Percentiles rank a stretch among this genome's conserved stretches.
phyloP scores from a whole-genome alignment of 2,113 vertebrate genomes.

The Trichomycterus rosablanca region DNA sequence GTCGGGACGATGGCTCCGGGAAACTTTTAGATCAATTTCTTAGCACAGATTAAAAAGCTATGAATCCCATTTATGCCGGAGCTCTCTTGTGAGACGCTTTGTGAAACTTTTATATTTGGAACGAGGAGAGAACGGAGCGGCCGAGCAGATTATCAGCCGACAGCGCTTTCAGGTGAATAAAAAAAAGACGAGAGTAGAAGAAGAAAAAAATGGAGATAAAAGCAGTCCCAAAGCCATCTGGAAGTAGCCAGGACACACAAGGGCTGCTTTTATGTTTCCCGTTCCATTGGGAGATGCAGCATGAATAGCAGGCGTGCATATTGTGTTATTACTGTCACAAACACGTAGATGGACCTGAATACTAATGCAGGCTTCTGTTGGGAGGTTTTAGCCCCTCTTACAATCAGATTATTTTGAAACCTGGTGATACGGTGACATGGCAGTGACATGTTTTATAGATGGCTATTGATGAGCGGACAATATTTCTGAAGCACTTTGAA shows the following conservation, averaged over 20 bases:
- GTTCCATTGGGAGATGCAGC: conserved; percentile 70
- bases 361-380: conserved; percentile 62
- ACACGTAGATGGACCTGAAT: conserved; percentile 68
- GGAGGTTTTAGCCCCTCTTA: conserved; percentile 5
- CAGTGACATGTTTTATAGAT: no score
- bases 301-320: conserved; percentile 70
- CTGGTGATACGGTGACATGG: no score
- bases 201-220: conserved; percentile 59
- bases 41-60: conserved; percentile 73
- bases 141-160: conserved; percentile 70
- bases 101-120: conserved; percentile 74
- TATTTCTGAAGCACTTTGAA: no score
- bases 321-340: conserved; percentile 73
- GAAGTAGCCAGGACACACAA: conserved; percentile 73
- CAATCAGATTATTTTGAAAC: no score
- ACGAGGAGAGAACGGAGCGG: conserved; percentile 68
- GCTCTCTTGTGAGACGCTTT: conserved; percentile 71
- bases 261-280: conserved; percentile 69
- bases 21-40: conserved; percentile 77
- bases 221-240: conserved; percentile 72
- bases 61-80: conserved; percentile 75
- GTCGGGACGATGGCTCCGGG: conserved; percentile 65
- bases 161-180: conserved; percentile 66
- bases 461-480: no score
- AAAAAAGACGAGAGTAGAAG: conserved; percentile 41